Evolutionary conservation across 2,797 vertebrate species (phyloP).

Genomic region (Monodelphis domestica): DNA sequence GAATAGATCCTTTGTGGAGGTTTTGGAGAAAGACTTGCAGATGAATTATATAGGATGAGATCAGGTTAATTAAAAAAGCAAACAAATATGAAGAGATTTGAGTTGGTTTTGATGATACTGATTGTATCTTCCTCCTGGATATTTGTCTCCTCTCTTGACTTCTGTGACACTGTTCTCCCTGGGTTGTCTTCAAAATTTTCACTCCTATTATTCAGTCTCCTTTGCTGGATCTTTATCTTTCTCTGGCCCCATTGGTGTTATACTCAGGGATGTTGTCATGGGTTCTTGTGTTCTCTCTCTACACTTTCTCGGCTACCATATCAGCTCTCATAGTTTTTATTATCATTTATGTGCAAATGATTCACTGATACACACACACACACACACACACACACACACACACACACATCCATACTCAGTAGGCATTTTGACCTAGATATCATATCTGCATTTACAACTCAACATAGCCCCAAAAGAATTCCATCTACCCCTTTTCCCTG

Average conservation of each 20-base stretch:
- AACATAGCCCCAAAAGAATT: not conserved
- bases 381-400: too few species aligned
- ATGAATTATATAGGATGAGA: not conserved
- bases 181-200: not conserved
- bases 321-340: not conserved
- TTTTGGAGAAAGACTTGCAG: not conserved
- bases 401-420: not conserved
- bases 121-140: not conserved
- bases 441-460: not conserved
- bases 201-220: not conserved
- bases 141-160: not conserved
- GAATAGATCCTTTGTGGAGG: not conserved
- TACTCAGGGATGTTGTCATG: not conserved
- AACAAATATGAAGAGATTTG: not conserved
- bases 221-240: not conserved
- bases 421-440: not conserved
- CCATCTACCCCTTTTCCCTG: not conserved
- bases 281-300: not conserved
- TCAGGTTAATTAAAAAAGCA: too few species aligned
- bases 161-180: not conserved
- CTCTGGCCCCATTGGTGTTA: not conserved
- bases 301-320: not conserved
- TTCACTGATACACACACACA: not conserved
- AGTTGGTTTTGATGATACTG: not conserved
- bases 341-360: not conserved